A percentile compares a stretch with the other conserved stretches of the same genome.
These are phyloP conservation scores for Anoplopoma fimbria DNA, from an alignment of 2,113 vertebrate genomes.

Conservation along the genomic window DNA sequence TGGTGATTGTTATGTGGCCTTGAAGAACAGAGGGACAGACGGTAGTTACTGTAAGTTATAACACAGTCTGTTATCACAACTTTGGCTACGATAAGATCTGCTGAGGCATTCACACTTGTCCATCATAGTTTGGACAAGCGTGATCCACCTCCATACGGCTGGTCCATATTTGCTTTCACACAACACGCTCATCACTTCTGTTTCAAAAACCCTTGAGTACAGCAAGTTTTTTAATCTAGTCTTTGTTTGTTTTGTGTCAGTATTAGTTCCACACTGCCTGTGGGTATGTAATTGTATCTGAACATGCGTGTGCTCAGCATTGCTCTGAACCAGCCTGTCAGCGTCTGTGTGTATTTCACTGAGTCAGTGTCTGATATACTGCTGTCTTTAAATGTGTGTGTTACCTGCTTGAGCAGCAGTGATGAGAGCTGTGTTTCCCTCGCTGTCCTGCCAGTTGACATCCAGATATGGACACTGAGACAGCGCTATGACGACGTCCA, in stretches of 20 bases:
- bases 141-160: neutral
- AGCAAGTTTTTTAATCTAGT: constrained; percentile 2
- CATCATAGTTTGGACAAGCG: neutral
- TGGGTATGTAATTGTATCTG: constrained; percentile 9
- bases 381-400: neutral
- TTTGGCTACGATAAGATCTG: neutral
- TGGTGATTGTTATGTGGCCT: constrained; percentile 95
- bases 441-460: constrained; percentile 97
- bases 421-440: constrained; percentile 96
- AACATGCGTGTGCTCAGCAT: constrained; percentile 1
- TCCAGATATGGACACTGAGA: constrained; percentile 93
- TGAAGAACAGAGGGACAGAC: constrained; percentile 28
- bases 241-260: constrained; percentile 37
- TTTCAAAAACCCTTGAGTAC: neutral
- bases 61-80: neutral
- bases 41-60: neutral
- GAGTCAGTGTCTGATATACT: too few relatives aligned
- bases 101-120: neutral
- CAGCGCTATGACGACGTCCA: constrained; percentile 92
- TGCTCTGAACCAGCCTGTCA: constrained; percentile 10
- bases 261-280: constrained; percentile 5
- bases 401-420: constrained; percentile 96
- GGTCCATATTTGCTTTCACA: neutral
- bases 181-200: constrained; percentile 21
- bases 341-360: neutral